Evolutionary conservation across 2,888 invertebrate genomes (phyloP), one percentile per base, ranked within the genome.

Genomic region (Choristoneura rosaceana): DNA sequence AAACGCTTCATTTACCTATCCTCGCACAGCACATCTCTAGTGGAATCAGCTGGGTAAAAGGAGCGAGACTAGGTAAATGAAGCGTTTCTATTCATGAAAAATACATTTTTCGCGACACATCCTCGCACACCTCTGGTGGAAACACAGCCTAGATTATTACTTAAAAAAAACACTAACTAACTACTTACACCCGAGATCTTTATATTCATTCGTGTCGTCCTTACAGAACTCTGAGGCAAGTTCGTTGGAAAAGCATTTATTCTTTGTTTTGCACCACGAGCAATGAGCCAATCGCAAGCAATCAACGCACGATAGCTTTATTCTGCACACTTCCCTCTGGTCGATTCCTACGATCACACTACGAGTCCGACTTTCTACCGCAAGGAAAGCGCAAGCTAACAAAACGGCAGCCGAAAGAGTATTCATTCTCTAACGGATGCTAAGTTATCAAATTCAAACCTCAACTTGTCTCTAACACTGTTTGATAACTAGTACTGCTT

Each of bases 261-360:
- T 87, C 69, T 88, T 83, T 4, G 81, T 76, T 15, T 80, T 76
- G 75, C 93, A 93, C 94, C 94, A 94, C 4, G 92, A 87, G 80
- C 94, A 94, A 70, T 92, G 93, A 45, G 86, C 76, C 34, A 93
- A 79, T 38, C 81, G 83, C 10, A 94, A 81, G 77, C 94, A 94
- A 34, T 88, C 86, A n/a, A 83, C 70, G 76, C 94, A 94, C 2
- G 87, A 82, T 10, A 69, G 80, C 79, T 93, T 94, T n/a, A 92
- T 87, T 52, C 77, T 80, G 76, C 94, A 94, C 74, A 93, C 83
- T 83, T 84, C 90, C 43, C 84, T 82, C 63, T 92, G 84, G 69
- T 90, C 84, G 69, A 93, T 79, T 17, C 64, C 63, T 52, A 50
- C 14, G n/a, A 60, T 59, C 15, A 15, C 33, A 41, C 12, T 60